These are phyloP conservation scores for Drosophila sp. DNA, from an alignment of 1,140 invertebrate species.

Conservation along the genomic window DNA sequence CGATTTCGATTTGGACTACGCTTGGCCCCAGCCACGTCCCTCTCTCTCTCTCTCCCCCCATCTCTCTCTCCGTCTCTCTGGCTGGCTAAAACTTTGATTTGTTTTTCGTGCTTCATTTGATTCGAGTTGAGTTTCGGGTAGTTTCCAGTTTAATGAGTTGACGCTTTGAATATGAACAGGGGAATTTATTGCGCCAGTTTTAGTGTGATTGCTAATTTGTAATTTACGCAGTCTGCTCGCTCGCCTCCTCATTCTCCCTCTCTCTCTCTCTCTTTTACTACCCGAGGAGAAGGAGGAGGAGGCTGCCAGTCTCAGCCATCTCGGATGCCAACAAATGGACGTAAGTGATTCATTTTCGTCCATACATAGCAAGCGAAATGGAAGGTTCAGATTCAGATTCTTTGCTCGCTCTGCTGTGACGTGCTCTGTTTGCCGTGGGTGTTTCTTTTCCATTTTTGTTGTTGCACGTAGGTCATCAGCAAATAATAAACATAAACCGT, in stretches of 20 bases:
- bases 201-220: constrained; percentile 82
- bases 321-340: constrained; percentile 48
- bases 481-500: constrained; percentile 82
- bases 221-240: constrained; percentile 74
- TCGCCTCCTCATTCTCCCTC: too few relatives aligned
- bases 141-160: constrained; percentile 79
- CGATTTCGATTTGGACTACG: constrained; percentile 58
- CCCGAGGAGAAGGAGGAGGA: constrained; percentile 20
- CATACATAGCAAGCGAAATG: not conserved
- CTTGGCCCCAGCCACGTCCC: constrained; percentile 2
- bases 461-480: constrained; percentile 78
- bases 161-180: constrained; percentile 80
- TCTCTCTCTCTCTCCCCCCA: constrained; percentile 32
- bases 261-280: constrained; percentile 49
- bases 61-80: constrained; percentile 21
- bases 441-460: not conserved
- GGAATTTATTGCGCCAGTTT: constrained; percentile 69
- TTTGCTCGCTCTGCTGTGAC: not conserved
- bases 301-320: not conserved
- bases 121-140: constrained; percentile 61
- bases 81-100: constrained; percentile 67
- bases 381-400: not conserved
- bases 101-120: constrained; percentile 79
- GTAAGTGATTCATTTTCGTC: constrained; percentile 72
- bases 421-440: not conserved